Evolutionary conservation across 2,113 vertebrate species (phyloP).

Genomic region (Orthonyx spaldingii): DNA sequence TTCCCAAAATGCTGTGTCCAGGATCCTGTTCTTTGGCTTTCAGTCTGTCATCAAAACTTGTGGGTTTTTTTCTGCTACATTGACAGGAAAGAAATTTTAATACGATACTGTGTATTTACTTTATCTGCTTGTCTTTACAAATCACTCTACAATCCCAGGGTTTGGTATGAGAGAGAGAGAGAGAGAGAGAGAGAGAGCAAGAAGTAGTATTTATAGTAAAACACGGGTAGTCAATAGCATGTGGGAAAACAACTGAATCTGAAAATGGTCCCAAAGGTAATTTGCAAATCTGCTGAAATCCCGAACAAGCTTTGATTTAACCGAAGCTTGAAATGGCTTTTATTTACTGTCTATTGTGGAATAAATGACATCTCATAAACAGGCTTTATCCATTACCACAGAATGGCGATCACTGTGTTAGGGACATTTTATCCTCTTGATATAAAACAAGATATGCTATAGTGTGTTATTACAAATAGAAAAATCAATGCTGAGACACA

Average conservation of each 20-base stretch:
- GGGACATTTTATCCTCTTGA: conserved; percentile 85
- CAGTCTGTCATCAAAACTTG: background rate
- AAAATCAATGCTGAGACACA: conserved; percentile 86
- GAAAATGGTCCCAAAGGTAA: conserved; percentile 85
- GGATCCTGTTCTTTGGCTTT: background rate
- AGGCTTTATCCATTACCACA: conserved; percentile 86
- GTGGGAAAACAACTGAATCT: conserved; percentile 72
- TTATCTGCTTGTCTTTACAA: conserved; percentile 59
- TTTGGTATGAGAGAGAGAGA: background rate
- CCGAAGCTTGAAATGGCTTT: conserved; percentile 90
- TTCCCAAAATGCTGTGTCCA: background rate
- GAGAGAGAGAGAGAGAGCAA: background rate
- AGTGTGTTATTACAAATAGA: conserved; percentile 83
- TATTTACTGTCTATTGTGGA: conserved; percentile 94
- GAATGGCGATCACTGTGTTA: conserved; percentile 78
- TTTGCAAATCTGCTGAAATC: conserved; percentile 95
- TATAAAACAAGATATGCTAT: conserved; percentile 80
- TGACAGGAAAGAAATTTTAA: conserved; percentile 39
- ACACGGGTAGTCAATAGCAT: conserved; percentile 65
- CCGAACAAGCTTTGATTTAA: conserved; percentile 92
- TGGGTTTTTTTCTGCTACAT: background rate
- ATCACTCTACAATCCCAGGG: conserved; percentile 41
- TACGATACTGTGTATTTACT: conserved; percentile 22
- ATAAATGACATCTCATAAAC: conserved; percentile 90
- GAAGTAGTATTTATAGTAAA: conserved; percentile 60